Base-by-base conservation (phyloP, 1,140 invertebrate species). In the Drosophila insularis region DNA sequence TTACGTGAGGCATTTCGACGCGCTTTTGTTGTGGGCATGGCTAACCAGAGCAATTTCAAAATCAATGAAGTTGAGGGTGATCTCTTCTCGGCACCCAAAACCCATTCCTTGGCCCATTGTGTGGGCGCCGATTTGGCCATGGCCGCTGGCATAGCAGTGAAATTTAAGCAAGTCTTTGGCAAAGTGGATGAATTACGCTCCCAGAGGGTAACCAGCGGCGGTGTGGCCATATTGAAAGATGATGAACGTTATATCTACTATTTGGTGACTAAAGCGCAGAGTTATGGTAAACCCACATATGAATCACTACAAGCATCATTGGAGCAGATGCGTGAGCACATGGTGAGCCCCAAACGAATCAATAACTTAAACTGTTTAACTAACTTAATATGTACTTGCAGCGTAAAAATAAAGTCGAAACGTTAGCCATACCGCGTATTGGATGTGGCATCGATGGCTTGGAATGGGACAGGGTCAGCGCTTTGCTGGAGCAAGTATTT, bases 391-490 rank as follows among this genome's bases (percentile, higher is more conserved):
- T 17, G 11, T 14, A 81, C 89, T 50, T 90, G 86, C 71, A 90
- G 90, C 62, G 78, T 56, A 37, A 92, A 74, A 81, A 93, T 60
- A 69, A 92, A 60, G 92, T 94, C 0, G 87, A 81, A 19, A 92
- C 93, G 62, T 71, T 95, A 37, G 93, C 94, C 4, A 94, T 95
- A 74, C 95, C 95, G 1, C 81, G 89, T 64, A 94, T 95, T 67
- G 95, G 95, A 2, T 95, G 94, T 87, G 95, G 95, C 46, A 91
- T 95, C 14, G 95, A 95, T 82, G 79, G 92, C 19, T 82, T 95
- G 8, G 90, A 94, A 68, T 95, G 95, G 95, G 74, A 86, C 3
- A 90, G 92, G 43, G 94, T 95, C 0, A 93, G 91, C 68, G 64
- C 70, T 1, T 89, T 94, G 64, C 71, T 95, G 2, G 82, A 92